phyloP scores from a whole-genome alignment of 2,888 invertebrate species.

The Eristalis tenax region DNA sequence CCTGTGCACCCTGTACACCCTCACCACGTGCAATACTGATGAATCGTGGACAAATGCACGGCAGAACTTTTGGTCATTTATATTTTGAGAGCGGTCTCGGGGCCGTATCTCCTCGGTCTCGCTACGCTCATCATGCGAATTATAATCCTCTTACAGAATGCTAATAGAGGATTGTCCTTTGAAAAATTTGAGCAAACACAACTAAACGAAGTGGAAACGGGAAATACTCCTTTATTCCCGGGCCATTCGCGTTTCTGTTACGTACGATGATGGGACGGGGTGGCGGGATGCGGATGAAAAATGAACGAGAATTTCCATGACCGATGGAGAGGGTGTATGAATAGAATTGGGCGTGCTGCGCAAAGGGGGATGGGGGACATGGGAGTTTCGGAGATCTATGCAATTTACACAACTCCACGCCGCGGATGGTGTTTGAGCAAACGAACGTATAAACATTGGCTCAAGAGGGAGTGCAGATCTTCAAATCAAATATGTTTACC shows the following conservation, averaged over 20 bases:
- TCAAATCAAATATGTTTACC: too few relatives aligned
- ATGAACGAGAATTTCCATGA: conserved; percentile 7
- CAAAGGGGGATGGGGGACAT: background rate
- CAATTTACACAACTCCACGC: too few relatives aligned
- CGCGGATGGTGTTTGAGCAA: too few relatives aligned
- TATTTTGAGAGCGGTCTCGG: conserved; percentile 33
- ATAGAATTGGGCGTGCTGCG: background rate
- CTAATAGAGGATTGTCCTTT: conserved; percentile 69
- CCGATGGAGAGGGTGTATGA: background rate
- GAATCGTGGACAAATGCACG: conserved; percentile 61
- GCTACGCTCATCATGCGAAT: conserved; percentile 58
- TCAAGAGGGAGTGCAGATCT: too few relatives aligned
- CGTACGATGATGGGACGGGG: background rate
- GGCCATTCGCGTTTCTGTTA: conserved; percentile 9
- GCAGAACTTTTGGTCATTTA: conserved; percentile 58
- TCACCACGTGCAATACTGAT: conserved; percentile 53
- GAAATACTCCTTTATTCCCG: conserved; percentile 44
- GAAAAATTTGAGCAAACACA: conserved; percentile 58
- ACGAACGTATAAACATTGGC: too few relatives aligned
- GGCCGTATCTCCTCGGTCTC: background rate
- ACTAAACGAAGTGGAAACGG: conserved; percentile 66
- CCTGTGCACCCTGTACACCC: background rate
- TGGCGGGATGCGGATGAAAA: background rate
- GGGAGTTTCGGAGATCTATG: too few relatives aligned
- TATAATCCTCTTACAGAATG: conserved; percentile 69